These are phyloP conservation scores for Myotis myotis DNA, from an alignment of 2,797 vertebrate species.

Conservation along the genomic window DNA sequence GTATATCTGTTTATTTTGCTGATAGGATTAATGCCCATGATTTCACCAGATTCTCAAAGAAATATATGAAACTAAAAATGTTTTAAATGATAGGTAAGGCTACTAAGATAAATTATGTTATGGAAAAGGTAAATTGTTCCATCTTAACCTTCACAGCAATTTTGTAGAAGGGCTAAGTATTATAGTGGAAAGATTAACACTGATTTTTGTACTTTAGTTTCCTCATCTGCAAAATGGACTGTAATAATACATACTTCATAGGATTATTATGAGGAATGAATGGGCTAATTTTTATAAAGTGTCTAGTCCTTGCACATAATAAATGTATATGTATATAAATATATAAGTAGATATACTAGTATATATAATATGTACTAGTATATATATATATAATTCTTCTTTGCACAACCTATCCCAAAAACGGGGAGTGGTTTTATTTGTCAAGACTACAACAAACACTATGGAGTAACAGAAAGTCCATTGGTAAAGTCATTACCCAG, in stretches of 20 bases:
- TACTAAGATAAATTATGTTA: neutral
- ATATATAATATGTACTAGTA: too few relatives aligned
- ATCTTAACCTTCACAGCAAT: neutral
- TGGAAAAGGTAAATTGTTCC: neutral
- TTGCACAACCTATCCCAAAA: neutral
- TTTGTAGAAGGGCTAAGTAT: neutral
- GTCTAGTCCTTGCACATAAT: neutral
- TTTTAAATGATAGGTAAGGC: neutral
- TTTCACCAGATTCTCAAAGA: slow-evolving; percentile 2
- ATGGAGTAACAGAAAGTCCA: neutral
- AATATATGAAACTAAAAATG: neutral
- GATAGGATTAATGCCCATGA: neutral
- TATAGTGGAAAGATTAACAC: neutral
- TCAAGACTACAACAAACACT: neutral
- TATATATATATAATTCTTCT: neutral
- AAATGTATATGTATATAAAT: neutral
- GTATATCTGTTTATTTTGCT: neutral
- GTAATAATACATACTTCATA: neutral
- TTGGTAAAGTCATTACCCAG: neutral
- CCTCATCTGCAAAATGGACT: neutral
- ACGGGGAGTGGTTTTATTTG: neutral
- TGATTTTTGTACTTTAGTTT: neutral
- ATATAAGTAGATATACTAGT: neutral
- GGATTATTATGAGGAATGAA: neutral
- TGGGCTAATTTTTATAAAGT: neutral